Evolutionary conservation across 2,888 invertebrate genomes (phyloP).

Genomic region (Lasioglossum lativentre): DNA sequence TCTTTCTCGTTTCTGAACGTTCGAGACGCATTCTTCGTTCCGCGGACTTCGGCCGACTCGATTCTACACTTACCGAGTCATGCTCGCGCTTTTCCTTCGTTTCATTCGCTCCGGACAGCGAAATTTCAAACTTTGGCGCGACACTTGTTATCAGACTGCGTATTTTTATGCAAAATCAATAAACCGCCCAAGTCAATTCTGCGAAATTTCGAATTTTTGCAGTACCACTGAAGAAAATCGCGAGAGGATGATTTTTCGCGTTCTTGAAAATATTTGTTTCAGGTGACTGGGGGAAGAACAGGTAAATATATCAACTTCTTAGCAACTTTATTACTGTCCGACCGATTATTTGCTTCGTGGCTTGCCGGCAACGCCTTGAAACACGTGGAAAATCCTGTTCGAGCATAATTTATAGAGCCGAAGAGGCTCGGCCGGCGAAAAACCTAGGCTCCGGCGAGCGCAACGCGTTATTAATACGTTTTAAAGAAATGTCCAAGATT

Average conservation of each 20-base stretch:
- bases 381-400: slow-evolving; percentile 17
- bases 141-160: neutral
- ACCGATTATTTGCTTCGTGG: neutral
- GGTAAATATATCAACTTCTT: neutral
- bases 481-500: slow-evolving; percentile 80
- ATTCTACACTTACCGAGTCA: neutral
- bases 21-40: neutral
- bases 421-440: slow-evolving; percentile 12
- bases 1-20: slow-evolving; percentile 17
- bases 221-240: neutral
- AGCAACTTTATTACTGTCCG: neutral
- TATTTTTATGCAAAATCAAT: too few relatives aligned
- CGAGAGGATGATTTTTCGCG: neutral
- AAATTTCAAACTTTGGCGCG: neutral
- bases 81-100: neutral
- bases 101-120: neutral
- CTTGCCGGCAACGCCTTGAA: neutral
- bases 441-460: slow-evolving; percentile 39
- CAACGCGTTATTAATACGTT: slow-evolving; percentile 77
- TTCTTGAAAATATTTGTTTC: neutral
- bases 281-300: neutral
- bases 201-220: too few relatives aligned
- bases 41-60: neutral
- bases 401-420: slow-evolving; percentile 51
- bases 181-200: too few relatives aligned